phyloP scores from a whole-genome alignment of 2,113 vertebrate species.

The Tragelaphus scriptus region DNA sequence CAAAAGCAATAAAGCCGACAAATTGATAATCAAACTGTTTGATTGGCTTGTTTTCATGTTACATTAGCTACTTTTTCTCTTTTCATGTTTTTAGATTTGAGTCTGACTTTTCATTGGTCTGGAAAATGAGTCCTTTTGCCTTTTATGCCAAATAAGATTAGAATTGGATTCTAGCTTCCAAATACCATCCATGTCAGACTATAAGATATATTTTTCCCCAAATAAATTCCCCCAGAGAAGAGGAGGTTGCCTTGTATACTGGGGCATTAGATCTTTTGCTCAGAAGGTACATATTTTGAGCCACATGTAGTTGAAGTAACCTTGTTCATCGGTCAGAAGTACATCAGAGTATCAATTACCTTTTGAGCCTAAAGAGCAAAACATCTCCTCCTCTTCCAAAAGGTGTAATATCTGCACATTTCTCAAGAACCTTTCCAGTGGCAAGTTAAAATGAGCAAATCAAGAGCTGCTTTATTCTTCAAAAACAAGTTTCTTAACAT shows the following conservation, averaged over 20 bases:
- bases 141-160: background rate
- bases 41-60: conserved; percentile 24
- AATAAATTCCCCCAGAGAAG: background rate
- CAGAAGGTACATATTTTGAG: background rate
- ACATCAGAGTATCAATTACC: background rate
- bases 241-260: background rate
- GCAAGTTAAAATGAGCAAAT: background rate
- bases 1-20: conserved; percentile 35
- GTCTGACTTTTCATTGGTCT: background rate
- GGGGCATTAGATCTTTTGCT: background rate
- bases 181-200: background rate
- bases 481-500: conserved; percentile 4
- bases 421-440: background rate
- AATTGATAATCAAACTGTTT: background rate
- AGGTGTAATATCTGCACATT: background rate
- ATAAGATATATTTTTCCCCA: background rate
- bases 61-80: background rate
- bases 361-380: background rate
- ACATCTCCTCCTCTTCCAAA: background rate
- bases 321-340: background rate
- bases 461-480: background rate
- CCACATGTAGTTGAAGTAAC: background rate
- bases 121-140: background rate
- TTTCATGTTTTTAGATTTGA: background rate
- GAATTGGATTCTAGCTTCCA: background rate